These are phyloP conservation scores for Ptychochromis oligacanthus DNA, from an alignment of 2,113 vertebrate species.

Conservation along the genomic window DNA sequence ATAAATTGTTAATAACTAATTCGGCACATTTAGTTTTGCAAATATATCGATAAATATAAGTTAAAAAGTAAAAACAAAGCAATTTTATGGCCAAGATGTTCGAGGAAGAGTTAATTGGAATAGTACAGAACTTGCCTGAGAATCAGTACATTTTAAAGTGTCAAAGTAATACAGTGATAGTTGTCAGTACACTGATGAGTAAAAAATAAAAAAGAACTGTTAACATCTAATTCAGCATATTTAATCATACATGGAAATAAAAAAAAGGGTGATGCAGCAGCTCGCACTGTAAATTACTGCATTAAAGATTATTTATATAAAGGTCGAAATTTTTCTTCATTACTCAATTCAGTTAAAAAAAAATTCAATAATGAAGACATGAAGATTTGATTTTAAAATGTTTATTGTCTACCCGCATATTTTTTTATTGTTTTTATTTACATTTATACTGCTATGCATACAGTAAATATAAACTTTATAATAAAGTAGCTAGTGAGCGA, in stretches of 20 bases:
- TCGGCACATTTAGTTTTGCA: not conserved
- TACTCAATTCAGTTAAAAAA: not conserved
- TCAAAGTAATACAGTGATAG: not conserved
- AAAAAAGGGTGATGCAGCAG: rapidly evolving
- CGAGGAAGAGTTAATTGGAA: not conserved
- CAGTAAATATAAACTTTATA: not conserved
- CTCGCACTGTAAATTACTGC: not conserved
- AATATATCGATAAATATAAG: not conserved
- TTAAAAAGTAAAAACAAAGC: not conserved
- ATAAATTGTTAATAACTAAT: not conserved
- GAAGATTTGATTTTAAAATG: not conserved
- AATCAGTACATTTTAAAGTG: not conserved
- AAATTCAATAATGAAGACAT: not conserved
- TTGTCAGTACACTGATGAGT: not conserved
- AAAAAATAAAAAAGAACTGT: not conserved
- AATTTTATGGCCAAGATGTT: not conserved
- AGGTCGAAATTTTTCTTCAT: no score
- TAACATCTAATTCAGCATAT: not conserved
- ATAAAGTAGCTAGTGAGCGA: not conserved
- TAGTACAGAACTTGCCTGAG: not conserved
- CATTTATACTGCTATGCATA: constrained; percentile 6
- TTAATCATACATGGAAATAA: rapidly evolving
- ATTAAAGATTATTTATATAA: not conserved
- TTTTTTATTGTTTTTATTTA: not conserved
- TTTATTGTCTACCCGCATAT: constrained; percentile 1